Conservation (phyloP, 2,113 vertebrate species). For the Scatophagus argus region DNA sequence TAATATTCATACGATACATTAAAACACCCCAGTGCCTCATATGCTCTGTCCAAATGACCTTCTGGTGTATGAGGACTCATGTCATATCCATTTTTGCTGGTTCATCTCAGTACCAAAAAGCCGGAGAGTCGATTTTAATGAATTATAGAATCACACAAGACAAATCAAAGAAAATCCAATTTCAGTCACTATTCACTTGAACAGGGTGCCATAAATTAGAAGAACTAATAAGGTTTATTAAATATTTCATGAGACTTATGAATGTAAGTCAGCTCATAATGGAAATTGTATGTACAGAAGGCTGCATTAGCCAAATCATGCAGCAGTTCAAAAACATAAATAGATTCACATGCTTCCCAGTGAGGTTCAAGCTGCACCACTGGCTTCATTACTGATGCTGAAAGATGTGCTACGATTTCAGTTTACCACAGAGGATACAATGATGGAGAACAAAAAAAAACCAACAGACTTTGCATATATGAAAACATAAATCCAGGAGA, state of each 20-base stretch:
- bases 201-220: neutral
- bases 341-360: slow-evolving; percentile 11
- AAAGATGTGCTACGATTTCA: slow-evolving; percentile 25
- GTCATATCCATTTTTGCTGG: neutral
- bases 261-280: neutral
- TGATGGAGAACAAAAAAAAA: neutral
- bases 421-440: slow-evolving; percentile 16
- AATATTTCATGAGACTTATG: too few species aligned
- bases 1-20: slow-evolving; percentile 26
- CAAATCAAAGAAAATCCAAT: neutral
- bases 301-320: slow-evolving; percentile 16
- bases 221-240: too few species aligned
- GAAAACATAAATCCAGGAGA: neutral
- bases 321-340: slow-evolving; percentile 23
- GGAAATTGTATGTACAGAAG: neutral
- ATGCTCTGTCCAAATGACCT: neutral
- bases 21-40: neutral
- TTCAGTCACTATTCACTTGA: neutral
- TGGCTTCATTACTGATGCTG: slow-evolving; percentile 26
- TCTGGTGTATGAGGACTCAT: neutral
- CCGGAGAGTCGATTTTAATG: neutral
- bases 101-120: neutral
- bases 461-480: neutral
- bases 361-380: neutral
- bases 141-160: neutral